Base-by-base conservation (phyloP, 2,113 vertebrate genomes). In the Grammomys dolichurus region DNA sequence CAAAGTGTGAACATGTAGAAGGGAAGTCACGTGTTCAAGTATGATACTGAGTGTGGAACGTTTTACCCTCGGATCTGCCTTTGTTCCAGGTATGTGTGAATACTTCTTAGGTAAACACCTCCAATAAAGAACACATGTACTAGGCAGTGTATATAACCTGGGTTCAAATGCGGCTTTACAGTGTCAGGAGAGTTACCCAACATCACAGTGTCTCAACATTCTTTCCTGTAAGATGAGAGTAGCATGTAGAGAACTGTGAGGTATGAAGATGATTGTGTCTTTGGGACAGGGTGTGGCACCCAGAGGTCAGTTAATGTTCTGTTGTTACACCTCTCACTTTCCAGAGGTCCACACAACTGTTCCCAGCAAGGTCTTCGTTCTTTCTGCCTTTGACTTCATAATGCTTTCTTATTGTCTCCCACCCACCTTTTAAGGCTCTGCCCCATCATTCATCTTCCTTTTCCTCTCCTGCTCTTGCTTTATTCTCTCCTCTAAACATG, bases 1-100 rank as follows among this genome's bases (percentile, higher is more conserved):
- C 26, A 67, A 67, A 63, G 60, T 26, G 60, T 63, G 60, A 26
- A 65, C 63, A 65, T 69, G 67, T 69, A 14, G 33, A 69, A 69
- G 9, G 16, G 51, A 92, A 94, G 43, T 89, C 43, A 69, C 12
- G 69, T 67, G 46, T 95, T 96, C 43, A 63, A 77, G 80, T 72
- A 46, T 69, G 70, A 88, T 54, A 80, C 70, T 93, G n/a, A 31
- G 40, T 22, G 91, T 84, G 56, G 60, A 81, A 40, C 12, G 26
- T 43, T 89, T 58, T 65, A 78, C 36, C 16, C 43, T 75, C 22
- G 63, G 81, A 76, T 96, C 58, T 84, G 14, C 40, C 65, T 94
- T 90, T 94, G n/a, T 90, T 88, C 65, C 51, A 51, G 11, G 51
- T 92, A 16, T 14, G 85, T 85, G 82, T 96, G 65, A 94, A 65